These are phyloP conservation scores for Eupithecia pulchellata DNA, from an alignment of 2,888 invertebrate genomes.

Conservation along the genomic window DNA sequence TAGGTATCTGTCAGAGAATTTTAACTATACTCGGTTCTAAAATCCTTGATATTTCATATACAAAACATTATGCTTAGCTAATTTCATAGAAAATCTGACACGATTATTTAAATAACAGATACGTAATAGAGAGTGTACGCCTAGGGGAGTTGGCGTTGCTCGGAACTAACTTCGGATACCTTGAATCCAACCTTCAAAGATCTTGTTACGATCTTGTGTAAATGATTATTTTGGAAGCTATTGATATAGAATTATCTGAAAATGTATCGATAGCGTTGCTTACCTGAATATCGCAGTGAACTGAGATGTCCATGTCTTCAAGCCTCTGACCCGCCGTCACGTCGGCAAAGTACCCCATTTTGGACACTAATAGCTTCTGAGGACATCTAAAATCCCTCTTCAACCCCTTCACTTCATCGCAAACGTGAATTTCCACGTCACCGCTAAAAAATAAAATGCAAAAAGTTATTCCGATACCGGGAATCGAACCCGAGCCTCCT, in stretches of 20 bases:
- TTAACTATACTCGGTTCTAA: too few species aligned
- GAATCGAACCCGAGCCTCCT: constrained; percentile 87
- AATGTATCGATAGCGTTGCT: not conserved
- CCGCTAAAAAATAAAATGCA: constrained; percentile 75
- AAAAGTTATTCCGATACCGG: constrained; percentile 82
- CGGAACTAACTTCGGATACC: not conserved
- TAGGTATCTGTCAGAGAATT: too few species aligned
- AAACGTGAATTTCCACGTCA: constrained; percentile 97
- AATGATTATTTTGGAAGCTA: too few species aligned
- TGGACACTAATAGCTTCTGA: constrained; percentile 92
- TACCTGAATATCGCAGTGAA: constrained; percentile 97
- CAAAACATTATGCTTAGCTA: too few species aligned
- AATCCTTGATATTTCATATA: too few species aligned
- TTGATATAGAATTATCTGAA: too few species aligned
- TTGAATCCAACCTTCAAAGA: not conserved
- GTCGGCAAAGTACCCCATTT: constrained; percentile 98
- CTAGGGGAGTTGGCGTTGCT: too few species aligned
- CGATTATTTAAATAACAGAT: too few species aligned
- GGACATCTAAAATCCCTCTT: constrained; percentile 96
- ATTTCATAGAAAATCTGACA: too few species aligned
- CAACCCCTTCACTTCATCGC: constrained; percentile 95
- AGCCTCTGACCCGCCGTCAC: constrained; percentile 92
- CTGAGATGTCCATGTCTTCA: constrained; percentile 97
- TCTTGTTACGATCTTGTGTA: too few species aligned
- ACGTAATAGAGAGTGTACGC: too few species aligned